A percentile compares a stretch with the other conserved stretches of the same genome.
Evolutionary conservation across 2,113 vertebrate species (phyloP).

Genomic region (Myxocyprinus asiaticus): DNA sequence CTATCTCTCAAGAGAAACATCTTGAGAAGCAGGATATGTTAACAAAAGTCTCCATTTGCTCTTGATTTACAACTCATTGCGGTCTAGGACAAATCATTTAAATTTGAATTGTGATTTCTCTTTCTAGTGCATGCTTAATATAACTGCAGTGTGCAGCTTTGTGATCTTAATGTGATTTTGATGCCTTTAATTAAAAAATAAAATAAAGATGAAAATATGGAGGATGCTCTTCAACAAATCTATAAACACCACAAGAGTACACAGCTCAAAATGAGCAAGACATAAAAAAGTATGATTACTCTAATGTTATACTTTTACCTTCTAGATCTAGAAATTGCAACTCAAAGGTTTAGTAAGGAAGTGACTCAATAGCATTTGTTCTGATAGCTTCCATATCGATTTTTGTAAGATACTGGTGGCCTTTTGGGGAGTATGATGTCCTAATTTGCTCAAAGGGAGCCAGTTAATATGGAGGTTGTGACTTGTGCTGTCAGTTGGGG

Average conservation of each 20-base stretch:
- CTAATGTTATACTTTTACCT: neutral
- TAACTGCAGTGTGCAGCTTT: no score
- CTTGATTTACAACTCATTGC: no score
- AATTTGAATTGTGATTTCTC: no score
- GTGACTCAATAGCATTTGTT: conserved; percentile 33
- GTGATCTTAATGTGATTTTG: no score
- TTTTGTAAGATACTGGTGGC: neutral
- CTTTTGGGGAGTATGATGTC: conserved; percentile 12
- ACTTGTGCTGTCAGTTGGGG: neutral
- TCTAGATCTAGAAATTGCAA: neutral
- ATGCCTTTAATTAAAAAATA: no score
- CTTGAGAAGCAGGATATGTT: no score
- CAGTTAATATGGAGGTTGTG: conserved; percentile 17
- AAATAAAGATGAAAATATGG: neutral
- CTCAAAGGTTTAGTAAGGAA: conserved; percentile 1
- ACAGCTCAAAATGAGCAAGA: neutral
- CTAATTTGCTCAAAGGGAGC: conserved; percentile 32
- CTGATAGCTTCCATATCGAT: conserved; percentile 23
- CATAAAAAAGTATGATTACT: neutral
- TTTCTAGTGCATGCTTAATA: no score
- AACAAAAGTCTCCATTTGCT: no score
- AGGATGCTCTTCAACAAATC: neutral
- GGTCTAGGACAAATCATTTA: no score
- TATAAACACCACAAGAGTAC: no score
- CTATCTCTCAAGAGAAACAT: no score